These are phyloP conservation scores for Timema podura DNA, from an alignment of 2,888 invertebrate genomes.

Conservation along the genomic window DNA sequence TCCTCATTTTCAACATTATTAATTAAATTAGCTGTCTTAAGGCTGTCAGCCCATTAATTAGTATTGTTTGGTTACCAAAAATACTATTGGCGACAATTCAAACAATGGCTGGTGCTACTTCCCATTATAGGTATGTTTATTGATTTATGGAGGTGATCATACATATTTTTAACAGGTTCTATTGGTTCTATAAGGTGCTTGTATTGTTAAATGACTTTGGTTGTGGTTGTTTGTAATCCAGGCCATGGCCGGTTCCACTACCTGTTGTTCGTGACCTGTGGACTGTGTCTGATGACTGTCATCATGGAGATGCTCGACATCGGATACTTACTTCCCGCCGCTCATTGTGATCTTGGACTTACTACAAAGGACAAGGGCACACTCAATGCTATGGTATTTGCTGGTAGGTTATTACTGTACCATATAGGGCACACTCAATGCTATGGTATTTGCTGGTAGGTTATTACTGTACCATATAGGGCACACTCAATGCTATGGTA, in stretches of 20 bases:
- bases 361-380: constrained; percentile 55
- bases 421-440: not conserved
- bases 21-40: no score
- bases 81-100: no score
- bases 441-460: constrained; percentile 25
- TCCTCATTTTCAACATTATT: no score
- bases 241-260: constrained; percentile 62
- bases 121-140: no score
- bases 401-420: constrained; percentile 16
- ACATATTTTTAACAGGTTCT: no score
- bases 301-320: constrained; percentile 52
- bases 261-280: constrained; percentile 55
- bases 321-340: constrained; percentile 53
- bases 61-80: no score
- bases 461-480: constrained; percentile 41
- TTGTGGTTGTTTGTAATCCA: not conserved
- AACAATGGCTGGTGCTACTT: no score
- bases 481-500: constrained; percentile 37
- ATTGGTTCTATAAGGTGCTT: not conserved
- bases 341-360: constrained; percentile 62
- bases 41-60: no score
- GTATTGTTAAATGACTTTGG: not conserved
- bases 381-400: constrained; percentile 22
- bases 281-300: constrained; percentile 62
- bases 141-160: no score